Base-by-base conservation (phyloP, 2,888 invertebrate genomes). In the Callinectes sapidus region DNA sequence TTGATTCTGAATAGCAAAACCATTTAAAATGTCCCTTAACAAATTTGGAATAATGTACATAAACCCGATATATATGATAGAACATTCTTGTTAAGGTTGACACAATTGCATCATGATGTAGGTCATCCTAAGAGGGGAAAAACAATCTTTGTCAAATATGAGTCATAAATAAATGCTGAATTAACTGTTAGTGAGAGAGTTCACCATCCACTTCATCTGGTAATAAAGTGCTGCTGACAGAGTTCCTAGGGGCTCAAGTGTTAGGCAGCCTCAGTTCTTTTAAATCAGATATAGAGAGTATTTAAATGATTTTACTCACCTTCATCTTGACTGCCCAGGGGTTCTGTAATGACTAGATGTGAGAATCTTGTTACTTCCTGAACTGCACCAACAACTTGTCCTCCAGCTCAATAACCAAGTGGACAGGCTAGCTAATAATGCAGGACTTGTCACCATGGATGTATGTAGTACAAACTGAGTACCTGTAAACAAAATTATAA, bases 161-260 rank as follows among this genome's bases (percentile, higher is more conserved):
- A 71, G 71, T 71, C 71, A 71, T 61, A 16, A 71, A 71, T 71
- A 71, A 71, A 71, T 71, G 71, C 71, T 71, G n/a, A 71, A 71
- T 71, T 28, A 71, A n/a, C 71, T 71, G 16, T 61, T 16, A 28
- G 71, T n/a, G 28, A 23, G 71, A 71, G 71, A 71, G 71, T 71
- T 71, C 71, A 71, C 71, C 71, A 71, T 71, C 71, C 71, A 28
- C 71, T 71, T 28, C 13, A 71, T 71, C 71, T 71, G 5, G n/a
- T n/a, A 71, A 28, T 6, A 71, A 71, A 3, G 61, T 61, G 23
- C 61, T 61, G 2, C 61, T 71, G 28, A 71, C 10, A 71, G n/a
- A 71, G 71, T 1, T 10, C 71, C 13, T 1, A 13, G 71, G 28
- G 71, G 71, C n/a, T 10, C 71, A 1, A n/a, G 28, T 71, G 71